phyloP scores from a whole-genome alignment of 2,797 vertebrate species.

The Coendou prehensilis region DNA sequence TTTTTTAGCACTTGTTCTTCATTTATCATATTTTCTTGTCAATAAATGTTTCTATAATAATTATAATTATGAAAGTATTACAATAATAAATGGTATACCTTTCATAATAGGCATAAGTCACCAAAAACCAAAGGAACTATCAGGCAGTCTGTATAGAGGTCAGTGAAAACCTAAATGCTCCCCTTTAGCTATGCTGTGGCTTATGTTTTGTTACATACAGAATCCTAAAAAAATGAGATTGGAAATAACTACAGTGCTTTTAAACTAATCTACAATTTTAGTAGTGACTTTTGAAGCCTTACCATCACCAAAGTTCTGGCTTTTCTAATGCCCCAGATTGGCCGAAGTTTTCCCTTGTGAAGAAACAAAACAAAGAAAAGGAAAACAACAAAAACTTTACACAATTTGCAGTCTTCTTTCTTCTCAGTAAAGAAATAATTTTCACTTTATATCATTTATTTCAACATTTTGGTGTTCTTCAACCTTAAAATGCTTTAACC shows the following conservation, averaged over 20 bases:
- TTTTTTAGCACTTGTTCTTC: conserved; percentile 55
- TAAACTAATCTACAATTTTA: conserved; percentile 65
- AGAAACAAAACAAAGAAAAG: conserved; percentile 38
- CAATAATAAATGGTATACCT: neutral
- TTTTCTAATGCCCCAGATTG: conserved; percentile 55
- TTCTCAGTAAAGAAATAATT: conserved; percentile 23
- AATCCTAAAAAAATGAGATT: conserved; percentile 27
- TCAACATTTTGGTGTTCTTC: conserved; percentile 20
- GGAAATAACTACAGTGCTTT: conserved; percentile 63
- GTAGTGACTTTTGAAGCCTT: conserved; percentile 68
- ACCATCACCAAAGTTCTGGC: conserved; percentile 32
- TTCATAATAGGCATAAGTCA: neutral
- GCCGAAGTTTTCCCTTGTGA: conserved; percentile 38
- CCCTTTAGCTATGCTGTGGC: neutral
- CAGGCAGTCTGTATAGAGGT: neutral
- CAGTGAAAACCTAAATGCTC: neutral
- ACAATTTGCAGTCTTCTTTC: neutral
- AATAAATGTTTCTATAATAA: conserved; percentile 1
- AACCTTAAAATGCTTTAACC: conserved; percentile 7
- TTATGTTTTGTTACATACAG: neutral
- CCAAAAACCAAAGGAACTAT: neutral
- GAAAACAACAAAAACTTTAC: neutral
- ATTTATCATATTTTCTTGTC: neutral
- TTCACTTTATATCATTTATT: conserved; percentile 34
- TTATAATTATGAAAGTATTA: neutral